Evolutionary conservation across 2,888 invertebrate species (phyloP).

Genomic region (Hirtodrosophila confusa): DNA sequence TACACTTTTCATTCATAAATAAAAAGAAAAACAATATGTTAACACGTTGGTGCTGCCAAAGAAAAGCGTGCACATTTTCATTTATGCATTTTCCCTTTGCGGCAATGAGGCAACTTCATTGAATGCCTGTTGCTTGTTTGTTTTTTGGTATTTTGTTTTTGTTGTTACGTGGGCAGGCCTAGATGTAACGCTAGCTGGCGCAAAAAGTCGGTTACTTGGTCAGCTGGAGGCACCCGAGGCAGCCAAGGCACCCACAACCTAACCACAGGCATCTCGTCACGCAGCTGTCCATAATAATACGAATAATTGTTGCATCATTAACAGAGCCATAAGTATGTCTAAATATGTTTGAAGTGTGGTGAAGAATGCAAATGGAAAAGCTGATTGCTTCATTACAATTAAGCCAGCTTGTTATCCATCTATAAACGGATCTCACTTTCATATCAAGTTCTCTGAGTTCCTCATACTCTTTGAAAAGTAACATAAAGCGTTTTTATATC

Average conservation of each 20-base stretch:
- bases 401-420: not conserved
- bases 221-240: slow-evolving; percentile 18
- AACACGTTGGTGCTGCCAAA: slow-evolving; percentile 29
- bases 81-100: slow-evolving; percentile 53
- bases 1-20: slow-evolving; percentile 68
- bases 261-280: slow-evolving; percentile 47
- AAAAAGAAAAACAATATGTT: slow-evolving; percentile 10
- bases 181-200: slow-evolving; percentile 60
- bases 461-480: too few species aligned
- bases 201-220: slow-evolving; percentile 68
- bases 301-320: slow-evolving; percentile 41
- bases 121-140: slow-evolving; percentile 12
- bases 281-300: slow-evolving; percentile 53
- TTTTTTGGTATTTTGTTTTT: not conserved
- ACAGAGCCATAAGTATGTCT: not conserved
- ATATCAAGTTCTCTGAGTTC: too few species aligned
- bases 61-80: slow-evolving; percentile 73
- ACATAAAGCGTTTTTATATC: too few species aligned
- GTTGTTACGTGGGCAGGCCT: slow-evolving; percentile 37
- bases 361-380: slow-evolving; percentile 13
- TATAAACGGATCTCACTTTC: too few species aligned
- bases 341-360: slow-evolving; percentile 15
- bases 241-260: slow-evolving; percentile 37
- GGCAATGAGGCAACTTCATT: slow-evolving; percentile 34
- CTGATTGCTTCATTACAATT: slow-evolving; percentile 7